Evolutionary conservation across 2,888 invertebrate genomes (phyloP).

Genomic region (Hydrotaea cyrtoneurina): DNA sequence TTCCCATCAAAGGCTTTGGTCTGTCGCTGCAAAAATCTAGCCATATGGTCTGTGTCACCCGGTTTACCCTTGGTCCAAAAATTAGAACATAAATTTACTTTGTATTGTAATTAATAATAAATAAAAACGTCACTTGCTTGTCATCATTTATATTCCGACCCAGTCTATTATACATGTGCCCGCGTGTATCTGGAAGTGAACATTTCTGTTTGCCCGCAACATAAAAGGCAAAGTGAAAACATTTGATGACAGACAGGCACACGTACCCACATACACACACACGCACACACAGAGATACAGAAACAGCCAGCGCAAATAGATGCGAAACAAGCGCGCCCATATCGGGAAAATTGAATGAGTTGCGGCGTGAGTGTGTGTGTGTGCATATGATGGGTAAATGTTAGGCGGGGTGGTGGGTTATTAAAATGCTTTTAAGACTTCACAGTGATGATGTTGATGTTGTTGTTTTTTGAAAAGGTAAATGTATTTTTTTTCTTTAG

Average conservation of each 20-base stretch:
- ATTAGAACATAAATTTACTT: too few species aligned
- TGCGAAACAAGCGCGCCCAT: neutral
- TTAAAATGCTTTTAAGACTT: constrained; percentile 40
- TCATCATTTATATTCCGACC: too few species aligned
- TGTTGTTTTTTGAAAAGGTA: constrained; percentile 24
- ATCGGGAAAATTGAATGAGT: neutral
- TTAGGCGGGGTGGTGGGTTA: neutral
- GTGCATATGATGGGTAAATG: neutral
- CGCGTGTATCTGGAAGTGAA: neutral
- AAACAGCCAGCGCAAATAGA: too few species aligned
- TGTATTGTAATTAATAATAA: too few species aligned
- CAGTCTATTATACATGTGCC: neutral
- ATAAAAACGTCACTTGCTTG: too few species aligned
- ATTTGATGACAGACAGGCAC: too few species aligned
- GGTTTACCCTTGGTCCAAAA: too few species aligned
- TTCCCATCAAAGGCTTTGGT: too few species aligned
- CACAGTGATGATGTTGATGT: neutral
- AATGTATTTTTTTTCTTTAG: constrained; percentile 13
- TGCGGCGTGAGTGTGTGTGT: neutral
- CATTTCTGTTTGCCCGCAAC: constrained; percentile 18
- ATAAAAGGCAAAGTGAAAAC: neutral
- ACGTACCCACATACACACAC: too few species aligned
- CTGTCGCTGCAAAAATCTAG: too few species aligned
- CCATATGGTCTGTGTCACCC: too few species aligned
- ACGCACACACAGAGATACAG: too few species aligned